These are phyloP conservation scores for Sinhomidia bicolor DNA, from an alignment of 2,888 invertebrate genomes.

Conservation along the genomic window DNA sequence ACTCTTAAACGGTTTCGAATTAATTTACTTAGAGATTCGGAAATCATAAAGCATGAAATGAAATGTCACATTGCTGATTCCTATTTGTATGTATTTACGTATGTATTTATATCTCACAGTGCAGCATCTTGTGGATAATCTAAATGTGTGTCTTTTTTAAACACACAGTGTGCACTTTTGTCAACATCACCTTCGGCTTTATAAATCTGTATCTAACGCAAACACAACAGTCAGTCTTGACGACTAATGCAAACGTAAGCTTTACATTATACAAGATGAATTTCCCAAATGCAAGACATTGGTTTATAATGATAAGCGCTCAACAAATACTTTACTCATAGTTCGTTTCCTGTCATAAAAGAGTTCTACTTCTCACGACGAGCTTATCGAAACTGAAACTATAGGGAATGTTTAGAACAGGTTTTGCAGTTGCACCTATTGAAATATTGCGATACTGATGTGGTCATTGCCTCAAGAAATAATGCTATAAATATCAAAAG, in stretches of 20 bases:
- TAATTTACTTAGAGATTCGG: background rate
- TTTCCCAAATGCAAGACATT: background rate
- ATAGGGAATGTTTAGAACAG: background rate
- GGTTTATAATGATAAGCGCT: background rate
- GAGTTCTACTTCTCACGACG: conserved; percentile 50
- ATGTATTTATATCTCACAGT: too few relatives aligned
- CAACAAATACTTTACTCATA: background rate
- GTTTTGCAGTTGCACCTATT: background rate
- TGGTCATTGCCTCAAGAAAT: too few relatives aligned
- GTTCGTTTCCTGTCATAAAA: conserved; percentile 44
- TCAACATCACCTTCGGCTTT: too few relatives aligned
- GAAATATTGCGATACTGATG: too few relatives aligned
- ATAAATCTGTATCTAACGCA: too few relatives aligned
- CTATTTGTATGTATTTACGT: too few relatives aligned
- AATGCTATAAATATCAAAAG: too few relatives aligned
- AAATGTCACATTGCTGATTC: background rate
- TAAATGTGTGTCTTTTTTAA: too few relatives aligned
- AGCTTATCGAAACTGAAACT: conserved; percentile 44
- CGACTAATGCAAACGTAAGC: too few relatives aligned
- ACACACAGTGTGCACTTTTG: background rate
- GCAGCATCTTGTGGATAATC: too few relatives aligned
- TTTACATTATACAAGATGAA: background rate
- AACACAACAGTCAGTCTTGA: too few relatives aligned
- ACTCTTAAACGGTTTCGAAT: background rate
- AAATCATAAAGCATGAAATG: background rate